Conservation (phyloP, 2,888 invertebrate genomes). For the Tenthredo scrophulariae region DNA sequence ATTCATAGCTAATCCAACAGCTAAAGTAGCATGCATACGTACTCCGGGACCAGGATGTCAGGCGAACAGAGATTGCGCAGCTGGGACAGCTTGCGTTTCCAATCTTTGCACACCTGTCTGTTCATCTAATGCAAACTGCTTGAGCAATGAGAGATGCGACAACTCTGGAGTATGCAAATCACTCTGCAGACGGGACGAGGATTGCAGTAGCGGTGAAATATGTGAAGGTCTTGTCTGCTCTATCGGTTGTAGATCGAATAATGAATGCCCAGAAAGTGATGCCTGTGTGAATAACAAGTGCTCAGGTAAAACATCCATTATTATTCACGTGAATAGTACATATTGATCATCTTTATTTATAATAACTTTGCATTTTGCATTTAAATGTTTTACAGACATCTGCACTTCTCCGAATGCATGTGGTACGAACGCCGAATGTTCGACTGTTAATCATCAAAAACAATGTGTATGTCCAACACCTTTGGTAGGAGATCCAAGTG, state of each 20-base stretch:
- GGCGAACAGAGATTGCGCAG: slow-evolving; percentile 87
- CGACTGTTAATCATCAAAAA: slow-evolving; percentile 85
- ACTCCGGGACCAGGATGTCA: slow-evolving; percentile 88
- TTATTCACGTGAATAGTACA: neutral
- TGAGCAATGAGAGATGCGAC: slow-evolving; percentile 91
- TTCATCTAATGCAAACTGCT: slow-evolving; percentile 86
- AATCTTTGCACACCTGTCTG: slow-evolving; percentile 89
- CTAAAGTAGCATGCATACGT: slow-evolving; percentile 92
- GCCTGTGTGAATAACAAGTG: slow-evolving; percentile 91
- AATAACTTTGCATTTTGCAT: slow-evolving; percentile 32
- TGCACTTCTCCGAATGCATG: slow-evolving; percentile 89
- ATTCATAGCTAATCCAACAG: slow-evolving; percentile 92
- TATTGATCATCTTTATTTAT: neutral
- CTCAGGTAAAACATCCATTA: slow-evolving; percentile 75
- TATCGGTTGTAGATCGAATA: slow-evolving; percentile 90
- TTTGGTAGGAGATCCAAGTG: slow-evolving; percentile 87
- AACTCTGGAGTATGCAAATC: slow-evolving; percentile 89
- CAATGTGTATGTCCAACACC: slow-evolving; percentile 87
- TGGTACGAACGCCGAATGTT: slow-evolving; percentile 90
- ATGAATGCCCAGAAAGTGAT: slow-evolving; percentile 86
- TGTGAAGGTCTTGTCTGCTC: slow-evolving; percentile 90
- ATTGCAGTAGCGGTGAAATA: slow-evolving; percentile 92
- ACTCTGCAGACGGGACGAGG: slow-evolving; percentile 90
- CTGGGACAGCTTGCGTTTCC: slow-evolving; percentile 87
- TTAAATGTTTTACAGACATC: slow-evolving; percentile 79